Conservation (phyloP, 2,113 vertebrate species). For the Leucosticte australis region DNA sequence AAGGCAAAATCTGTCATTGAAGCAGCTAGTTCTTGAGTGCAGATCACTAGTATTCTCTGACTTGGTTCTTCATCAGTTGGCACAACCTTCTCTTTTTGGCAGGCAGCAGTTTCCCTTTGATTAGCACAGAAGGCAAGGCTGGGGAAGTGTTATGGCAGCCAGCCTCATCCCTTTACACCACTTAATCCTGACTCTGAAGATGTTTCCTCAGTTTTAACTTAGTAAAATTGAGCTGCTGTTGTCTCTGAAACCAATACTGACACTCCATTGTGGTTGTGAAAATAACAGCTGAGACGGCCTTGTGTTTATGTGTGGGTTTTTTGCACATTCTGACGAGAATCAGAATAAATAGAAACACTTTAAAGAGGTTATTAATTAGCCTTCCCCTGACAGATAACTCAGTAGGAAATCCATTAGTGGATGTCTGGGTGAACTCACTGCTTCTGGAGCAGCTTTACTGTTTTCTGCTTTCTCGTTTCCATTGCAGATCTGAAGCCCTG, state of each 20-base stretch:
- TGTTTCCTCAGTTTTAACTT: background rate
- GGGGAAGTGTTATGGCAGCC: background rate
- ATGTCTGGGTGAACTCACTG: background rate
- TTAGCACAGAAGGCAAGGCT: background rate
- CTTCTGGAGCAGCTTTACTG: slow-evolving; percentile 21
- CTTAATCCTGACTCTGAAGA: background rate
- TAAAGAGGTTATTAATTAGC: slow-evolving; percentile 52
- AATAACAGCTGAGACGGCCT: background rate
- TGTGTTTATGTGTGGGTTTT: background rate
- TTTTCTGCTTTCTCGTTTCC: slow-evolving; percentile 48
- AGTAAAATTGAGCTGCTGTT: background rate
- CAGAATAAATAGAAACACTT: slow-evolving; percentile 21
- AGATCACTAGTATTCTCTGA: background rate
- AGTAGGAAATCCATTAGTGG: slow-evolving; percentile 5
- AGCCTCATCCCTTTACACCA: background rate
- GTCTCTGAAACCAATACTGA: background rate
- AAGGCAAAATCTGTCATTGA: background rate
- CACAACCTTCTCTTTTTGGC: background rate
- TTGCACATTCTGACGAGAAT: background rate
- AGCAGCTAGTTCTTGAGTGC: background rate
- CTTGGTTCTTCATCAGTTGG: background rate
- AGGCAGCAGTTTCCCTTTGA: background rate
- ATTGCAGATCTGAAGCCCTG: slow-evolving; percentile 89
- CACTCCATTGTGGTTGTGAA: background rate
- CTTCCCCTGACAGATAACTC: background rate